Evolutionary conservation across 1,140 invertebrate genomes (phyloP), one percentile per base, ranked within the genome.

Genomic region (Pachypeltis micranthus): DNA sequence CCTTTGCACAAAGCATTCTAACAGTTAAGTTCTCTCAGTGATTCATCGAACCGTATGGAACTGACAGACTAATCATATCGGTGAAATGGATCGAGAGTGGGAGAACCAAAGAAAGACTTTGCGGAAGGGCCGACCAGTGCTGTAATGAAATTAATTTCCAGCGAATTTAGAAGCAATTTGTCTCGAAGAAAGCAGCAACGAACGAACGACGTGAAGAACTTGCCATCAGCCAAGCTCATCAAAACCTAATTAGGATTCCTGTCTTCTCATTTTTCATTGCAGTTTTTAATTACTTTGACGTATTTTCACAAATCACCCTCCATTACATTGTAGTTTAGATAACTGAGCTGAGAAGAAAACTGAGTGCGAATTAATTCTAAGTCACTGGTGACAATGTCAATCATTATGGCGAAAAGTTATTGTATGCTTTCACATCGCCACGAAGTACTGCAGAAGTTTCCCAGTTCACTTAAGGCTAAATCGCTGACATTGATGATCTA

Each of bases 11-110:
- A n/a, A n/a, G n/a, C n/a, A n/a, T n/a, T n/a, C n/a, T n/a, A n/a
- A n/a, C n/a, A n/a, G n/a, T n/a, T n/a, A n/a, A n/a, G n/a, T n/a
- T n/a, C n/a, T n/a, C 10, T 14, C 47, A 21, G 47, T 51, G 47
- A 51, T 51, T 51, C 47, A 51, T 51, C 47, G 47, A 51, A 51
- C 47, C 47, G 47, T 21, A 51, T 51, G 47, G 47, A 51, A 51
- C 47, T 51, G 47, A 51, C 47, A 51, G 23, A 21, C 47, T 51
- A 51, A 51, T 51, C 47, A 51, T 51, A 51, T 51, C 47, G 47
- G 47, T 51, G 47, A 51, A 51, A 51, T 51, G 47, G 19, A 21
- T 7, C 47, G 47, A 51, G 7, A 21, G 7, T 21, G 47, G n/a
- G n/a, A n/a, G n/a, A n/a, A n/a, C n/a, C n/a, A n/a, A n/a, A n/a